These are phyloP conservation scores for Seriola aureovittata DNA, from an alignment of 2,113 vertebrate genomes.

Conservation along the genomic window DNA sequence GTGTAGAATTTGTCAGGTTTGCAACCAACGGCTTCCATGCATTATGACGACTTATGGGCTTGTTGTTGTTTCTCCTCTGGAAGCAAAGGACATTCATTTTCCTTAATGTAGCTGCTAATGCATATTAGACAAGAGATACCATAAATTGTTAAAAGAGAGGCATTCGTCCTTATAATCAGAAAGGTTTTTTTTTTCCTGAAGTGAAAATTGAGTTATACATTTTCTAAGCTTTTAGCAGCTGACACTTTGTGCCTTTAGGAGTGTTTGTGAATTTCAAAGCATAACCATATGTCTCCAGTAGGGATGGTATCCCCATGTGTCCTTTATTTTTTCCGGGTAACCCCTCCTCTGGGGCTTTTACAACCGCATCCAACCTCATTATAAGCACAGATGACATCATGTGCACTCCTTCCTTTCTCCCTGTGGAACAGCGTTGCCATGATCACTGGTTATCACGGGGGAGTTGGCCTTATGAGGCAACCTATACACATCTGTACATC, in stretches of 20 bases:
- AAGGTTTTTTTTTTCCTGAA: background rate
- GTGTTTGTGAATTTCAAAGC: slow-evolving; percentile 63
- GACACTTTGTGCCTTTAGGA: slow-evolving; percentile 36
- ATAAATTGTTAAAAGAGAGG: slow-evolving; percentile 1
- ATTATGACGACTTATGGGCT: background rate
- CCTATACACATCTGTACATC: slow-evolving; percentile 2
- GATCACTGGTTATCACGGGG: slow-evolving; percentile 18
- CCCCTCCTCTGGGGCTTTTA: slow-evolving; percentile 41
- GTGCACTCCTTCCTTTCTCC: slow-evolving; percentile 22
- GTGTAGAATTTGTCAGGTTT: background rate
- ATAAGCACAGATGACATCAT: slow-evolving; percentile 60
- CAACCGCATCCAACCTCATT: slow-evolving; percentile 58
- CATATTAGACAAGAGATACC: background rate
- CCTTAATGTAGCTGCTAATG: background rate
- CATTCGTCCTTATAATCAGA: slow-evolving; percentile 16
- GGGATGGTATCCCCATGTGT: slow-evolving; percentile 37
- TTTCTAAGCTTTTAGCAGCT: slow-evolving; percentile 35
- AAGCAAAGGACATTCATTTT: background rate
- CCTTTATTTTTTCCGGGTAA: slow-evolving; percentile 16
- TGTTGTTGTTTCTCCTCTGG: slow-evolving; percentile 9
- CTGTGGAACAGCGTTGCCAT: slow-evolving; percentile 27
- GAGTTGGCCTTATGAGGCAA: background rate
- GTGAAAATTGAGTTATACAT: slow-evolving; percentile 33
- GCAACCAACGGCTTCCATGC: background rate
- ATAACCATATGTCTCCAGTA: slow-evolving; percentile 41